Base-by-base conservation (phyloP, 2,888 invertebrate genomes). In the Andrena dorsata region DNA sequence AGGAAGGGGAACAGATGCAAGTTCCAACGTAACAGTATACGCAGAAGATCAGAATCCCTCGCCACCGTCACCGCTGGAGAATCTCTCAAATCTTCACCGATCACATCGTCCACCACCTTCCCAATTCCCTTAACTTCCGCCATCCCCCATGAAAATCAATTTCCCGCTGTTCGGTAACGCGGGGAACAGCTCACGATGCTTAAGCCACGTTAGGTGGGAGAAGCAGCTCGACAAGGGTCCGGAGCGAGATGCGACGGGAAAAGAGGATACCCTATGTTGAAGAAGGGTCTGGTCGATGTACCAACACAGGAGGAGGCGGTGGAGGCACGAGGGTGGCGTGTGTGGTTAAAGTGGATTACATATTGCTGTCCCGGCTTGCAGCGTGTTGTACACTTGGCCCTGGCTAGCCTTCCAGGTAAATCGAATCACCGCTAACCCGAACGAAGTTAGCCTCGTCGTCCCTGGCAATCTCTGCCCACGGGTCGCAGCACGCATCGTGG, bases 341-440 rank as follows among this genome's bases (percentile, higher is more conserved):
- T 76, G 85, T 79, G 84, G 86, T 88, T 89, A 92, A 92, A 92
- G 92, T 92, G 91, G 92, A 92, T 92, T 92, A 92, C 92, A 91
- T 87, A 88, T 86, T 87, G 88, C 87, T 86, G 84, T 85, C 87
- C 82, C 76, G 78, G 81, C 80, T 82, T 81, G 87, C 87, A 77
- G 82, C 87, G 83, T 84, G 84, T 85, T 84, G 79, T 85, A 87
- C 86, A 87, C 81, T 83, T 84, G 89, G 84, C 83, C 84, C 73
- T 80, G 70, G 64, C 76, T 80, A 80, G 88, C 89, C 90, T 88
- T 87, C 88, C 86, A 89, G 89, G 87, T 88, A 92, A 92, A 92
- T 92, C 92, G 92, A 92, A 92, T 93, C 91, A 92, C 89, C 86
- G 90, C 86, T 88, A 90, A 90, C 90, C 90, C 89, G 89, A 92